Evolutionary conservation across 1,140 invertebrate genomes (phyloP).

Genomic region (Panagrolaimus sp.): DNA sequence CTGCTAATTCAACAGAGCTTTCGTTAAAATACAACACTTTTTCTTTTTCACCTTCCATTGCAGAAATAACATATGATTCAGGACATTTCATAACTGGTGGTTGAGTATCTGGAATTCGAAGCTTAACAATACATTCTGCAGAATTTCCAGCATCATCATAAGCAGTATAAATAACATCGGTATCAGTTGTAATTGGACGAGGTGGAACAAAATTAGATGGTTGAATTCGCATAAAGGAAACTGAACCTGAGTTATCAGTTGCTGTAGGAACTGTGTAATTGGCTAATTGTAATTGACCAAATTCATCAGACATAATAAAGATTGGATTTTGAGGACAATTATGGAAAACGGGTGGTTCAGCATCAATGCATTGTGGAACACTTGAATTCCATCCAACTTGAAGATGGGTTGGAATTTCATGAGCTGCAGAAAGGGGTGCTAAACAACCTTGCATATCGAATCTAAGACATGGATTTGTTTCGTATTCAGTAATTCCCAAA

Average conservation of each 20-base stretch:
- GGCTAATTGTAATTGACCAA: slow-evolving; percentile 77
- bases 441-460: slow-evolving; percentile 93
- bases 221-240: slow-evolving; percentile 78
- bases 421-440: slow-evolving; percentile 56
- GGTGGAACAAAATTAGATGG: slow-evolving; percentile 83
- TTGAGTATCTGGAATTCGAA: slow-evolving; percentile 69
- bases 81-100: slow-evolving; percentile 87
- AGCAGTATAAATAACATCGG: slow-evolving; percentile 85
- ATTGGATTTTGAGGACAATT: slow-evolving; percentile 88
- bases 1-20: slow-evolving; percentile 75
- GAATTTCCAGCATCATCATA: slow-evolving; percentile 94
- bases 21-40: slow-evolving; percentile 88
- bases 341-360: slow-evolving; percentile 88
- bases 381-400: slow-evolving; percentile 82
- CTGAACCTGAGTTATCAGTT: slow-evolving; percentile 84
- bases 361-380: slow-evolving; percentile 88
- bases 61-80: slow-evolving; percentile 86
- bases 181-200: slow-evolving; percentile 73
- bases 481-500: slow-evolving; percentile 83
- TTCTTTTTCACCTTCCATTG: slow-evolving; percentile 79
- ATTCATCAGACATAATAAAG: slow-evolving; percentile 75
- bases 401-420: slow-evolving; percentile 54
- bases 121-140: slow-evolving; percentile 80
- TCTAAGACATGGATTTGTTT: slow-evolving; percentile 89
- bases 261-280: slow-evolving; percentile 87